A percentile compares a stretch with the other conserved stretches of the same genome.
phyloP scores from a whole-genome alignment of 2,113 vertebrate genomes.

The Tringa solitaria region DNA sequence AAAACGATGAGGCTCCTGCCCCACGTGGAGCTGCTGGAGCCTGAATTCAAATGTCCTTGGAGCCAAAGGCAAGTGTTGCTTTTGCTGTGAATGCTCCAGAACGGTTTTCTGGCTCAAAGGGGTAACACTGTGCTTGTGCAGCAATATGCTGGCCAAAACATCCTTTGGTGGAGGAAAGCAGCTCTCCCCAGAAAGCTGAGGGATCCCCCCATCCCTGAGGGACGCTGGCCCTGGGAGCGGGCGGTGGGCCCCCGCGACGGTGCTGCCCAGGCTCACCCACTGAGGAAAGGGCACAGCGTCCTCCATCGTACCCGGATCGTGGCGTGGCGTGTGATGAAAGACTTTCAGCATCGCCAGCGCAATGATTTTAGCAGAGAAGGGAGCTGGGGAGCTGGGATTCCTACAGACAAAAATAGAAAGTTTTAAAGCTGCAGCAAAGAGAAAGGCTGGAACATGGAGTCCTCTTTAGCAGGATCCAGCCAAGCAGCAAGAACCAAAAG shows the following conservation, averaged over 20 bases:
- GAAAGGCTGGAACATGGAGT: slow-evolving; percentile 32
- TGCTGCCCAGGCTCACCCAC: neutral
- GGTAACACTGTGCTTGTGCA: neutral
- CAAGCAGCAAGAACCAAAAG: slow-evolving; percentile 44
- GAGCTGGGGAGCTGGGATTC: slow-evolving; percentile 46
- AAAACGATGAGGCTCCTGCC: neutral
- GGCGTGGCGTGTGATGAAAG: neutral
- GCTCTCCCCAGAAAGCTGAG: neutral
- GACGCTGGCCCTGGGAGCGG: neutral
- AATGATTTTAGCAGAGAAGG: slow-evolving; percentile 38
- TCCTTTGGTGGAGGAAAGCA: neutral
- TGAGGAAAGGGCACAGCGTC: neutral
- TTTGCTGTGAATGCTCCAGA: neutral
- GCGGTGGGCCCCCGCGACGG: fast-evolving
- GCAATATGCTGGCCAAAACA: neutral
- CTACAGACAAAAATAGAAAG: slow-evolving; percentile 50
- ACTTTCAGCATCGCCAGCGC: neutral
- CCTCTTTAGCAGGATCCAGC: slow-evolving; percentile 25
- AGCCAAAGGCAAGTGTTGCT: fast-evolving
- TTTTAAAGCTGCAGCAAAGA: slow-evolving; percentile 32
- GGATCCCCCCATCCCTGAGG: neutral
- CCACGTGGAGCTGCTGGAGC: neutral
- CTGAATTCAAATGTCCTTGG: neutral
- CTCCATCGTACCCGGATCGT: fast-evolving
- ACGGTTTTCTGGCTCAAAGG: neutral